Conservation (phyloP, 2,113 vertebrate genomes). For the Clarias magur region DNA sequence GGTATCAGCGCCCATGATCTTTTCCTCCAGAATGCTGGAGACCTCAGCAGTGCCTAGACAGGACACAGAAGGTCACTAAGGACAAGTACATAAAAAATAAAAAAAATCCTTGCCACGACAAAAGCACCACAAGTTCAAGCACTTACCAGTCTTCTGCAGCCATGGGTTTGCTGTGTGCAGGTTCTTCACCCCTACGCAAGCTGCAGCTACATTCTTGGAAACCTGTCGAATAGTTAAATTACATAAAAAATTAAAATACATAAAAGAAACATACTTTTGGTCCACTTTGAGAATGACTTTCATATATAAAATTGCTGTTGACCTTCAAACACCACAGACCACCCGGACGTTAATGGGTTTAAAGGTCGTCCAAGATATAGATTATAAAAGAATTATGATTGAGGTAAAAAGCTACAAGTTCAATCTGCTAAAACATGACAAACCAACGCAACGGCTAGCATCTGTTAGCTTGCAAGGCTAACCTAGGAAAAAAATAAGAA, state of each 20-base stretch:
- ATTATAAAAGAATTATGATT: neutral
- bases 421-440: neutral
- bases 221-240: slow-evolving; percentile 70
- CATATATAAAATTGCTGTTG: neutral
- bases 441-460: neutral
- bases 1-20: slow-evolving; percentile 91
- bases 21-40: slow-evolving; percentile 94
- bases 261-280: neutral
- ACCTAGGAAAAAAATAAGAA: neutral
- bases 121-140: slow-evolving; percentile 41
- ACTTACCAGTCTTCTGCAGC: slow-evolving; percentile 88
- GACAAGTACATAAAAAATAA: neutral
- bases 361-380: neutral
- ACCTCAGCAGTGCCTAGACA: slow-evolving; percentile 90
- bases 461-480: slow-evolving; percentile 7
- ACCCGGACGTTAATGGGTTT: neutral
- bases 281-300: too few species aligned
- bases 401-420: neutral
- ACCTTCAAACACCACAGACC: slow-evolving; percentile 40
- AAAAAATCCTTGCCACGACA: neutral
- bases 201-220: slow-evolving; percentile 84
- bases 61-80: neutral
- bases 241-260: neutral
- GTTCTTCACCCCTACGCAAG: slow-evolving; percentile 87
- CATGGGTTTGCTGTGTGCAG: slow-evolving; percentile 81